Evolutionary conservation across 2,797 vertebrate species (phyloP).

Genomic region (Oryzias sinensis): DNA sequence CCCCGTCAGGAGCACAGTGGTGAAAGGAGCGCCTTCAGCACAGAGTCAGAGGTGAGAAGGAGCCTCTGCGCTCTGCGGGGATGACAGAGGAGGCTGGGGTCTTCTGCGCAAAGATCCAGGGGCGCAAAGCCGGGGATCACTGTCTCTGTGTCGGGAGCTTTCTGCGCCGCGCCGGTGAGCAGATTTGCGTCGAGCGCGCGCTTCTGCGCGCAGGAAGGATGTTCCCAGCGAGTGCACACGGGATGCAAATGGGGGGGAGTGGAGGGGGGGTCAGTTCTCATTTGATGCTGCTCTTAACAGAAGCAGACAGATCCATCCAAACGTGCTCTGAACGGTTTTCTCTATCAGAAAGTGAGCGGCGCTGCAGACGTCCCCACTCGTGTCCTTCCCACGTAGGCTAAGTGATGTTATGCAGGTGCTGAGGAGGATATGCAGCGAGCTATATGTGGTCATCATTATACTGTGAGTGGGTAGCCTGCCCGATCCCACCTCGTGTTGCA

Average conservation of each 20-base stretch:
- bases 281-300: constrained; percentile 37
- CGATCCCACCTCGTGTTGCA: constrained; percentile 62
- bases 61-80: neutral
- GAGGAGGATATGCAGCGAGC: constrained; percentile 42
- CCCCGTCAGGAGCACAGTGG: constrained; percentile 1
- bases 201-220: constrained; percentile 46
- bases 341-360: constrained; percentile 8
- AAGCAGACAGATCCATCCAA: constrained; percentile 34
- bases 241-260: neutral
- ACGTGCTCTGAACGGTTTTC: constrained; percentile 15
- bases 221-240: constrained; percentile 23
- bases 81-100: constrained; percentile 26
- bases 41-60: constrained; percentile 26
- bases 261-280: constrained; percentile 5
- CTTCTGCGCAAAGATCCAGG: constrained; percentile 61
- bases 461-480: constrained; percentile 56
- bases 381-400: constrained; percentile 4
- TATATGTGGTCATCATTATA: constrained; percentile 58
- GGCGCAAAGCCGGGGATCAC: constrained; percentile 28
- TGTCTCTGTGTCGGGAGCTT: constrained; percentile 45
- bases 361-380: constrained; percentile 3
- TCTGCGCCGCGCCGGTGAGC: constrained; percentile 41
- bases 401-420: constrained; percentile 47
- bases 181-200: constrained; percentile 53
- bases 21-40: constrained; percentile 9